A percentile compares a stretch with the other conserved stretches of the same genome.
These are phyloP conservation scores for Circaetus cinerascens DNA, from an alignment of 2,113 vertebrate species.

Conservation along the genomic window DNA sequence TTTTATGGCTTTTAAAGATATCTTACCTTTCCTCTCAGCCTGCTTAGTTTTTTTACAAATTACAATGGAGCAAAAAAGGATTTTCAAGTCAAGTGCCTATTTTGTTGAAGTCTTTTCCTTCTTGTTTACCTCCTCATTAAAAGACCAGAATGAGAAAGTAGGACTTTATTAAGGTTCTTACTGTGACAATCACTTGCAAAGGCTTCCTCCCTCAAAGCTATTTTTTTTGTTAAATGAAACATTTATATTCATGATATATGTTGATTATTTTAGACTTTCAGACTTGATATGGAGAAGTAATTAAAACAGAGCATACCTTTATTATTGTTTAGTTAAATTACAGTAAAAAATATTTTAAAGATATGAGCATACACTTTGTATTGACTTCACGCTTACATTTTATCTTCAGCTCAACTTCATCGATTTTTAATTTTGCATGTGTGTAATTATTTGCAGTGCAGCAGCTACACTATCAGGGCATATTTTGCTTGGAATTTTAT, in stretches of 20 bases:
- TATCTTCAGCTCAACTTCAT: neutral
- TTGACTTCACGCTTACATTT: neutral
- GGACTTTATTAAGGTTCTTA: neutral
- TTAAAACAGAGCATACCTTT: neutral
- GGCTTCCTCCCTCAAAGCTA: neutral
- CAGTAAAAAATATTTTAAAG: neutral
- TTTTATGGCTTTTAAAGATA: constrained; percentile 63
- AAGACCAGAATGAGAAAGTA: neutral
- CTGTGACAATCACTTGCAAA: neutral
- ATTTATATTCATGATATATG: neutral
- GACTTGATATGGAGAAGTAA: neutral
- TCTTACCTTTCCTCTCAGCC: constrained; percentile 18
- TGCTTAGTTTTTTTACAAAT: neutral
- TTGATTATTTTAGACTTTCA: neutral
- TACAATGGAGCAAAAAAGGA: neutral
- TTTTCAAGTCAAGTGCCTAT: neutral
- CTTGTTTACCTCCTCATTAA: neutral
- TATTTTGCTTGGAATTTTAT: neutral
- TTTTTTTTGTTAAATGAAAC: neutral
- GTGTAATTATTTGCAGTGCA: neutral
- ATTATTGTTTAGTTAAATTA: neutral
- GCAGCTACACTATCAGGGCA: neutral
- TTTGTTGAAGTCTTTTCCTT: neutral
- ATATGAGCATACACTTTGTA: neutral
- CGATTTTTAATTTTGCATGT: neutral